Evolutionary conservation across 1,140 invertebrate species (phyloP).

Genomic region (Tachypleus tridentatus): DNA sequence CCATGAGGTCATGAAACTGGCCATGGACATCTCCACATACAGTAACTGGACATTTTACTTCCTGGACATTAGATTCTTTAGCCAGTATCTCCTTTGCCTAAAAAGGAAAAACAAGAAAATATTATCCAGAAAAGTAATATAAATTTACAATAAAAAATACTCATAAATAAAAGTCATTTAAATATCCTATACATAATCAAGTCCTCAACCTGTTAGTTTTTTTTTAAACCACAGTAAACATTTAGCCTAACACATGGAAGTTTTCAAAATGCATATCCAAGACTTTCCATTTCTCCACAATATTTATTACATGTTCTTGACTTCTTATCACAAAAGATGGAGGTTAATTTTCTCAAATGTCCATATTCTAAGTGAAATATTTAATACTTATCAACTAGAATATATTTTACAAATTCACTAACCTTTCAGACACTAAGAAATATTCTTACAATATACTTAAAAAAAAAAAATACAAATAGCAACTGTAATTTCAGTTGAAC

Average conservation of each 20-base stretch:
- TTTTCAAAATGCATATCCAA: not conserved
- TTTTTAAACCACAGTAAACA: no score
- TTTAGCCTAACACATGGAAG: not conserved
- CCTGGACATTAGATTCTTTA: slow-evolving; percentile 98
- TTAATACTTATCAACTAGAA: no score
- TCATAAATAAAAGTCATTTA: not conserved
- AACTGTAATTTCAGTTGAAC: no score
- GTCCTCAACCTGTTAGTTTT: not conserved
- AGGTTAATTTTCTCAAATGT: no score
- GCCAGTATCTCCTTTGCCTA: slow-evolving; percentile 97
- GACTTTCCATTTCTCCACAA: no score
- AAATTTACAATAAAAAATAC: not conserved
- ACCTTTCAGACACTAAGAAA: no score
- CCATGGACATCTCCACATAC: slow-evolving; percentile 99
- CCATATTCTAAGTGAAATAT: no score
- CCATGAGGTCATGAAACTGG: slow-evolving; percentile 99
- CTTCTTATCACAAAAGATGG: no score
- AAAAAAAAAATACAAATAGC: no score
- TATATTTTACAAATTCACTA: no score
- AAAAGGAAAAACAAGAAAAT: not conserved
- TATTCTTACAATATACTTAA: no score
- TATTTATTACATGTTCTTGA: no score
- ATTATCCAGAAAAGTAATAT: not conserved
- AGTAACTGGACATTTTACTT: slow-evolving; percentile 98
- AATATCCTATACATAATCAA: not conserved